Base-by-base conservation (phyloP, 2,797 vertebrate genomes). In the Mastacembelus armatus region DNA sequence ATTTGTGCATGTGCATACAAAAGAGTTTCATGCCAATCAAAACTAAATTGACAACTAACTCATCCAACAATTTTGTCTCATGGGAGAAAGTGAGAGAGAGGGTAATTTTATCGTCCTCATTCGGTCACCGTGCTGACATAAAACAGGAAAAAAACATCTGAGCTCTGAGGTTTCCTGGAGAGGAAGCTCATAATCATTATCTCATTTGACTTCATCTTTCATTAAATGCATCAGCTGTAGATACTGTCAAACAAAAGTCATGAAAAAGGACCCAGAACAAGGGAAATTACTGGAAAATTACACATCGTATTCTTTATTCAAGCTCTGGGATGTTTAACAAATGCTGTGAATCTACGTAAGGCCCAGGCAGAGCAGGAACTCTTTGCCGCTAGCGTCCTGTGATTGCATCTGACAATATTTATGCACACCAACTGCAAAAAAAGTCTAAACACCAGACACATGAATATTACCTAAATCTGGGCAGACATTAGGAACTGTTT, bases 321-420 rank as follows among this genome's bases (percentile, higher is more conserved):
- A 44, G 40, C 65, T 75, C 68, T 74, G 66, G 66, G 78, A 76
- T 75, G 71, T 78, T 79, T 74, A 72, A 73, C 70, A 55, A 77
- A 75, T 21, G 60, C 42, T 51, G 61, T 14, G 58, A 60, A 38
- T 67, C 26, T 21, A 71, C 55, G 39, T 49, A 51, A 79, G 68
- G 52, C 62, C 42, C 30, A n/a, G 47, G 62, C 64, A 5, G 68
- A 74, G 76, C 71, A 71, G 81, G 69, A 84, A 78, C 56, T 65
- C 67, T 77, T 60, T 64, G 58, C 83, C 60, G 52, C 61, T 10
- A 71, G 84, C 81, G 44, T 73, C 78, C 71, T 38, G 69, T 69
- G 68, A 85, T 79, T 80, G 77, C 83, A 88, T 89, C 87, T 85
- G 85, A 90, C 88, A 90, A 89, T 77, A 88, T 90, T 90, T 92